Conservation (phyloP, 1,140 invertebrate species). For the Microvelia longipes region DNA sequence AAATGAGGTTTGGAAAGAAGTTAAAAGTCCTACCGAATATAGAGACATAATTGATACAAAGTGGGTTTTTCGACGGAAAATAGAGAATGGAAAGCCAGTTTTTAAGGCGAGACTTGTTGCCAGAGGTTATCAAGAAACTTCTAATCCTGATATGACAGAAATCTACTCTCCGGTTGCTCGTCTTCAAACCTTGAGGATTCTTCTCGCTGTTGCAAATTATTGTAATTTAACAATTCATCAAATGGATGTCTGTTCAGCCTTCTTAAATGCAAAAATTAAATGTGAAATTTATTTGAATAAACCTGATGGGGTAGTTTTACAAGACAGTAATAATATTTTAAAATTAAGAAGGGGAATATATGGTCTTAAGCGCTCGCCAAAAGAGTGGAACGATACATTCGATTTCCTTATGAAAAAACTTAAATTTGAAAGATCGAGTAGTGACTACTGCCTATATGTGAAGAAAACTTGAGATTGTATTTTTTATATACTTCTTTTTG, state of each 20-base stretch:
- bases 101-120: constrained; percentile 3
- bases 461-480: not conserved
- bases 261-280: not conserved
- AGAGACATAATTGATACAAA: not conserved
- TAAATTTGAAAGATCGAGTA: not conserved
- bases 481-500: constrained; percentile 1
- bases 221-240: not conserved
- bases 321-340: not conserved
- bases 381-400: not conserved
- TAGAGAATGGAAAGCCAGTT: not conserved
- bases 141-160: not conserved
- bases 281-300: not conserved
- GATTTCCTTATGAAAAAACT: not conserved
- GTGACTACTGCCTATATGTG: not conserved
- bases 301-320: not conserved
- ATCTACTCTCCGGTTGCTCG: constrained; percentile 1
- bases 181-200: not conserved
- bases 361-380: not conserved
- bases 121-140: constrained; percentile 4
- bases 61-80: not conserved
- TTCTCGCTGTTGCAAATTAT: constrained; percentile 2
- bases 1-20: constrained; percentile 1
- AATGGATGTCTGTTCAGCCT: constrained; percentile 1
- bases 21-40: not conserved
- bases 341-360: not conserved